Base-by-base conservation (phyloP, 2,888 invertebrate genomes). In the Tiphia femorata region DNA sequence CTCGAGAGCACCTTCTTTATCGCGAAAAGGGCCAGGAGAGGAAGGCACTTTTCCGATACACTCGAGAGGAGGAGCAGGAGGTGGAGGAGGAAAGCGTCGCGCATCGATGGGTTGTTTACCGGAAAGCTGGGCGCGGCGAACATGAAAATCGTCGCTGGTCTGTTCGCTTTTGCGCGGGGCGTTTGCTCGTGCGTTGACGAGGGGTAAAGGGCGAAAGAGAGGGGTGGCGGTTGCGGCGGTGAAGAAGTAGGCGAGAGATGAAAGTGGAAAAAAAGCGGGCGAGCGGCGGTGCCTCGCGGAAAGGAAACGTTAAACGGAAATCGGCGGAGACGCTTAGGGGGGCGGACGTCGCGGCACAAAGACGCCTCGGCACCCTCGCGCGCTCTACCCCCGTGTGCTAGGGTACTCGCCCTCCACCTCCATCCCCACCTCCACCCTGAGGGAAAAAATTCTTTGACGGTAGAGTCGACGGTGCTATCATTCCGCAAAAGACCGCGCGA, bases 231-330 rank as follows among this genome's bases (percentile, higher is more conserved):
- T 5, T 3, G 19, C 17, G 29, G 23, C 1, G 21, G 23, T 1
- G 19, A 10, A 8, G 7, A 2, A n/a, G n/a, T n/a, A n/a, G n/a
- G n/a, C n/a, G 27, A n/a, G 16, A 35, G 12, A 19, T n/a, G 41
- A 3, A 10, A 27, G 49, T 53, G 42, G 44, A 60, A 56, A 61
- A 65, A 64, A 53, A 53, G 67, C 54, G 56, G 52, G n/a, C n/a
- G n/a, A 48, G 42, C 52, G 29, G 52, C 33, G n/a, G n/a, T n/a
- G n/a, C n/a, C n/a, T n/a, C 52, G 46, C 29, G 52, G 57, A 60
- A 62, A 64, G 67, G 58, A 70, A 75, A 76, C 58, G 75, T 77
- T 77, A 73, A 77, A 76, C 76, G 77, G 73, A 76, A 77, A 77
- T 77, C 77, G 72, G 70, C 60, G 62, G 58, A n/a, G n/a, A n/a